These are phyloP conservation scores for Lagopus leucura DNA, from an alignment of 2,113 vertebrate species.

Conservation along the genomic window DNA sequence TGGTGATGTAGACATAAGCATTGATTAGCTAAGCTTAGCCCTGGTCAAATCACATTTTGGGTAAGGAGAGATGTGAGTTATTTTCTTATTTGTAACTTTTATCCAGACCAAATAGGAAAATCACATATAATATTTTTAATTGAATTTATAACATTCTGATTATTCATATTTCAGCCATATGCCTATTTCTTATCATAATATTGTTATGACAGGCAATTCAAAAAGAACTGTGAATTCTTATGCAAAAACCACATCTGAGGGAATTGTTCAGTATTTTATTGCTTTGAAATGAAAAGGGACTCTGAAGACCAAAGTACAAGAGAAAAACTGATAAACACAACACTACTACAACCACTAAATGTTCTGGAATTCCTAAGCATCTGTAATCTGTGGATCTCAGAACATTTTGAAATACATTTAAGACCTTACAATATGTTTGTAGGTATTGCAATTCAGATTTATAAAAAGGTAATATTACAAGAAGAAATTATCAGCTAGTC, in stretches of 20 bases:
- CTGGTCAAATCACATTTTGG: neutral
- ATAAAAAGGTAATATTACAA: neutral
- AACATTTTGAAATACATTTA: neutral
- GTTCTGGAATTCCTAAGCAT: neutral
- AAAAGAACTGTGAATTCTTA: slow-evolving; percentile 2
- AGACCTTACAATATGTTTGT: neutral
- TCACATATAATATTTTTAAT: neutral
- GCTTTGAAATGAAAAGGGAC: slow-evolving; percentile 58
- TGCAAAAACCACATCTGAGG: slow-evolving; percentile 25
- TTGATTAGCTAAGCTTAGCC: neutral
- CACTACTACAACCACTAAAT: neutral
- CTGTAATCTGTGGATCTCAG: neutral
- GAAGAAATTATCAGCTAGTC: neutral
- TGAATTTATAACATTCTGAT: neutral
- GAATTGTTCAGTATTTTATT: slow-evolving; percentile 35
- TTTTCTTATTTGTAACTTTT: neutral
- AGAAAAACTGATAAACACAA: slow-evolving; percentile 33
- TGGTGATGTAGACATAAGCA: neutral
- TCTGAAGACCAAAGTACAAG: slow-evolving; percentile 43
- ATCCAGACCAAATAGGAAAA: neutral
- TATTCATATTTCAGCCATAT: neutral
- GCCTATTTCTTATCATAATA: neutral
- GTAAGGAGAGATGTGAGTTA: neutral
- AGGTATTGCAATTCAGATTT: neutral
- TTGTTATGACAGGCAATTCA: neutral